A percentile compares a stretch with the other conserved stretches of the same genome.
Conservation (phyloP, 2,113 vertebrate species). For the Megaceryle maxima region DNA sequence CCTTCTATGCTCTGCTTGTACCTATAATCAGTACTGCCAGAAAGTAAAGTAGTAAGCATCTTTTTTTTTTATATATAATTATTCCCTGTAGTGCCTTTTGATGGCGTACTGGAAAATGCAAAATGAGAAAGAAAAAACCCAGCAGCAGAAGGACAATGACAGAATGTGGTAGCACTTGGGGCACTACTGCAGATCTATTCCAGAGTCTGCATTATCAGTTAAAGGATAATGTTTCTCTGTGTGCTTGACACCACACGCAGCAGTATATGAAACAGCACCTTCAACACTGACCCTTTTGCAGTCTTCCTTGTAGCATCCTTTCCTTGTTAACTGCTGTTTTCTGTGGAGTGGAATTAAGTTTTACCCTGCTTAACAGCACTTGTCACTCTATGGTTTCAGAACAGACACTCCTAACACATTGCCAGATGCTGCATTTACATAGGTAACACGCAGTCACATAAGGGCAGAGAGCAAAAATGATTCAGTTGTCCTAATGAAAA, state of each 20-base stretch:
- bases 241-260: background rate
- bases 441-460: background rate
- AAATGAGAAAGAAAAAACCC: background rate
- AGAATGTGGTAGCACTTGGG: background rate
- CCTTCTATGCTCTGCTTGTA: background rate
- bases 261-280: background rate
- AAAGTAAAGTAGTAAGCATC: background rate
- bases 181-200: background rate
- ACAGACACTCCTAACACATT: background rate
- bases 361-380: background rate
- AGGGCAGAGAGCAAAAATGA: background rate
- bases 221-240: background rate
- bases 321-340: background rate
- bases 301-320: background rate
- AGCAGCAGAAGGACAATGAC: background rate
- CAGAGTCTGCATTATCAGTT: background rate
- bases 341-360: background rate
- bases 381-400: background rate
- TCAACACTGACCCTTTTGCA: background rate
- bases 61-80: background rate
- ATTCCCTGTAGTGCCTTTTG: background rate
- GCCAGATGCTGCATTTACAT: background rate
- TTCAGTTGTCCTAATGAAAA: background rate
- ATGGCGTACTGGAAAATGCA: background rate
- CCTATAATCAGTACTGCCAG: background rate